Percentiles rank a stretch among this genome's conserved stretches.
Evolutionary conservation across 2,888 invertebrate genomes (phyloP).

Genomic region (Trachelus troglodyta): DNA sequence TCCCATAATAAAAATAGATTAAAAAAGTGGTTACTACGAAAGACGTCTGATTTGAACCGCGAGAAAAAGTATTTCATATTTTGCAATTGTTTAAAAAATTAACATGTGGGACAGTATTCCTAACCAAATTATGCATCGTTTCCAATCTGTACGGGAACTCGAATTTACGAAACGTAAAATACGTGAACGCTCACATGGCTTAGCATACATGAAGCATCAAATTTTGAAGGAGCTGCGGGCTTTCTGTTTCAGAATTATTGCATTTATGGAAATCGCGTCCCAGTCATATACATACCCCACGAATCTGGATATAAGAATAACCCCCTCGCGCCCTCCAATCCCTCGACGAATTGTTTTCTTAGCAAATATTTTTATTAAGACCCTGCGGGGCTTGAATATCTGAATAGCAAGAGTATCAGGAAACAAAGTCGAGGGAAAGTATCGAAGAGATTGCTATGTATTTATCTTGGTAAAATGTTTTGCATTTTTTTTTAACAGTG

Average conservation of each 20-base stretch:
- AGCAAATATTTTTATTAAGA: slow-evolving; percentile 61
- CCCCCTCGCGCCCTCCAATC: slow-evolving; percentile 29
- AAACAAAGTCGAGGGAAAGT: slow-evolving; percentile 17
- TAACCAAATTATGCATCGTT: no score
- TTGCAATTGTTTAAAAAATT: no score
- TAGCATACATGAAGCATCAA: slow-evolving; percentile 14
- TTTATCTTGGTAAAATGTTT: slow-evolving; percentile 24
- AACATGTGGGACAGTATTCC: no score
- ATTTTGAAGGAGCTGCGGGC: slow-evolving; percentile 17
- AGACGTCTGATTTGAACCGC: background rate
- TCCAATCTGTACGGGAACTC: no score
- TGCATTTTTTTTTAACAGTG: slow-evolving; percentile 7
- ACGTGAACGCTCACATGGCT: background rate
- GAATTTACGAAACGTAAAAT: background rate
- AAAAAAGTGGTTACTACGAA: background rate
- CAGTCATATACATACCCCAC: slow-evolving; percentile 8
- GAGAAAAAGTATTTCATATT: background rate
- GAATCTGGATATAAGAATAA: slow-evolving; percentile 52
- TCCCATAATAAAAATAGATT: background rate
- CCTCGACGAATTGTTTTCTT: slow-evolving; percentile 52
- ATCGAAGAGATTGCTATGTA: slow-evolving; percentile 21
- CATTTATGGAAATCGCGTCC: slow-evolving; percentile 51
- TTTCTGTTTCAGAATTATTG: slow-evolving; percentile 50
- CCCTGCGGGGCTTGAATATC: slow-evolving; percentile 56
- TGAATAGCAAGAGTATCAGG: slow-evolving; percentile 52